Evolutionary conservation across 2,113 vertebrate genomes (phyloP).

Genomic region (Chroicocephalus ridibundus): DNA sequence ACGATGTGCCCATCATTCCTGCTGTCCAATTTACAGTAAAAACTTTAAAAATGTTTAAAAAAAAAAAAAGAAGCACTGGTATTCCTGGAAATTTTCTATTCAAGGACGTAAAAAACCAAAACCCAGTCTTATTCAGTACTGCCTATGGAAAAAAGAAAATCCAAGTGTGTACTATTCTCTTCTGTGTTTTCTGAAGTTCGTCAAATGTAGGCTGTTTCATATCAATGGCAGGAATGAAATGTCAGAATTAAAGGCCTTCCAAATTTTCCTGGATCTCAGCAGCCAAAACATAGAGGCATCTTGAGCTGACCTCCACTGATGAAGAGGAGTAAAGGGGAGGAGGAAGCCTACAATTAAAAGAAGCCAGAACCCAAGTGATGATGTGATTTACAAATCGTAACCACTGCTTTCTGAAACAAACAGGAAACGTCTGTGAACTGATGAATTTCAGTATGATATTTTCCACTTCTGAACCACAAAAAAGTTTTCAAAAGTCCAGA

Average conservation of each 20-base stretch:
- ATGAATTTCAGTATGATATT: neutral
- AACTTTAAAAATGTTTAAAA: neutral
- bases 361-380: neutral
- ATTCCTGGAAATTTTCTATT: conserved; percentile 28
- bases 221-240: conserved; percentile 30
- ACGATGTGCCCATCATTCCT: conserved; percentile 39
- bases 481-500: neutral
- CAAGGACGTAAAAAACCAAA: conserved; percentile 1
- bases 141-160: neutral
- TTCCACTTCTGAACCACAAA: neutral
- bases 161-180: conserved; percentile 1
- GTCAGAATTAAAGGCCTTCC: conserved; percentile 6
- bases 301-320: neutral
- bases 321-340: neutral
- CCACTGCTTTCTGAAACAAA: neutral
- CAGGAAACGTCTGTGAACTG: neutral
- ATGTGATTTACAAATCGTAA: neutral
- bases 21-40: conserved; percentile 15
- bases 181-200: conserved; percentile 6
- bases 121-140: neutral
- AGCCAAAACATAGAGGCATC: neutral
- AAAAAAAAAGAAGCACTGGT: neutral
- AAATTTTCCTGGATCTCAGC: conserved; percentile 14
- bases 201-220: conserved; percentile 10
- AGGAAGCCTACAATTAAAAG: neutral